Evolutionary conservation across 2,113 vertebrate species (phyloP).

Genomic region (Polyodon spathula): DNA sequence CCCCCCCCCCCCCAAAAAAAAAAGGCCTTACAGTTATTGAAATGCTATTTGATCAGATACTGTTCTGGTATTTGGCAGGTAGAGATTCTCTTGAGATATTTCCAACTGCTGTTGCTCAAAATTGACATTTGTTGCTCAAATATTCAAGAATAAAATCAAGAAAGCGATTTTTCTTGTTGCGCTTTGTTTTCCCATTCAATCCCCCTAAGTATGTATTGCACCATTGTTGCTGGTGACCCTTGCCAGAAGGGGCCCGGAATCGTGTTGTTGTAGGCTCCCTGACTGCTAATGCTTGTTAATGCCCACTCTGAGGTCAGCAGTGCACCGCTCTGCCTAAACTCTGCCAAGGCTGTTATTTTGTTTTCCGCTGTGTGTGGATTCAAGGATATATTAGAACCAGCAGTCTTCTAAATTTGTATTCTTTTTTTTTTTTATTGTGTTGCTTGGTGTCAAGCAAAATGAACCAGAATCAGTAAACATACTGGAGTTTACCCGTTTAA

Average conservation of each 20-base stretch:
- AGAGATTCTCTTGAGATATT: conserved; percentile 22
- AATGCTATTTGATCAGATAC: conserved; percentile 27
- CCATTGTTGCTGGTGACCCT: conserved; percentile 8
- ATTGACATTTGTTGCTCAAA: conserved; percentile 1
- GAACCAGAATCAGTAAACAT: too few species aligned
- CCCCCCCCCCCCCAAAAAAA: too few species aligned
- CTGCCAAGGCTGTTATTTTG: conserved; percentile 29
- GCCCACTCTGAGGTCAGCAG: conserved; percentile 23
- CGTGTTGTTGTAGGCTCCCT: conserved; percentile 17
- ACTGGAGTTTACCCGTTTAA: too few species aligned
- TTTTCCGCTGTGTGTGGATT: conserved; percentile 24
- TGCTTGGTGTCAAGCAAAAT: too few species aligned
- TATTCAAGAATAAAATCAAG: conserved; percentile 5
- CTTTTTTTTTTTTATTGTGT: too few species aligned
- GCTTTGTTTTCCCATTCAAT: background rate
- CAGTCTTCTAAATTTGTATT: too few species aligned
- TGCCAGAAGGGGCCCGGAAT: conserved; percentile 6
- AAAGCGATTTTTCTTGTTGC: conserved; percentile 12
- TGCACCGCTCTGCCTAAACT: conserved; percentile 20
- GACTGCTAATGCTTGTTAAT: conserved; percentile 27
- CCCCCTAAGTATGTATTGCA: background rate
- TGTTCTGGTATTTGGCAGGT: conserved; percentile 12
- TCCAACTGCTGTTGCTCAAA: conserved; percentile 15
- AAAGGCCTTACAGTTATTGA: conserved; percentile 2
- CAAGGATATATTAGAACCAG: conserved; percentile 25